A percentile compares a stretch with the other conserved stretches of the same genome.
These are phyloP conservation scores for Frankliniella fusca DNA, from an alignment of 2,888 invertebrate species.

Conservation along the genomic window DNA sequence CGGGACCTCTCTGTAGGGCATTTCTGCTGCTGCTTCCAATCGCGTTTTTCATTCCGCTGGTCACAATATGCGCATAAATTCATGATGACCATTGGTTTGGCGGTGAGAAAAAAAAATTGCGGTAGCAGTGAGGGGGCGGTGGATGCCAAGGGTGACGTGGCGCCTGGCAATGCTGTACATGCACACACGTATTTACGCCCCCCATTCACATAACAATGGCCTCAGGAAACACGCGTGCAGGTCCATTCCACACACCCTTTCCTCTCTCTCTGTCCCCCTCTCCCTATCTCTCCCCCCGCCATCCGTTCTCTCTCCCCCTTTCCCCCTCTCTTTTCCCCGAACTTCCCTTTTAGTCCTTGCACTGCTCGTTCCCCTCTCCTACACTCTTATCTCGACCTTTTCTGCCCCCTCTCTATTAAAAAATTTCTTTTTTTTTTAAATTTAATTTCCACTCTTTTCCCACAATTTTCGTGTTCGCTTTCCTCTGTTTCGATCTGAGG, in stretches of 20 bases:
- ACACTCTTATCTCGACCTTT: not conserved
- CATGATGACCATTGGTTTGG: conserved; percentile 1
- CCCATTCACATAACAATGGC: conserved; percentile 23
- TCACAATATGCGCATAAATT: conserved; percentile 25
- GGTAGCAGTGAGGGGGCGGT: not conserved
- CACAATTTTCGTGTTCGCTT: not conserved
- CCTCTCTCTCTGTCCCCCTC: not conserved
- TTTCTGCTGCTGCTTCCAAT: no score
- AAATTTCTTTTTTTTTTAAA: not conserved
- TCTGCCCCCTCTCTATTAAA: not conserved
- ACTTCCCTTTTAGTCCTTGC: not conserved
- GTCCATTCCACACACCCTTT: conserved; percentile 14
- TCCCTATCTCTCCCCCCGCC: not conserved
- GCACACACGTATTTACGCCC: conserved; percentile 24
- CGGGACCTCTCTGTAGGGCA: no score
- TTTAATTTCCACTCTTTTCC: not conserved
- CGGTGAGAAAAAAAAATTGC: not conserved
- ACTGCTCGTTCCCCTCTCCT: not conserved
- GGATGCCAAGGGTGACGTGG: not conserved
- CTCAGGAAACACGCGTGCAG: conserved; percentile 8
- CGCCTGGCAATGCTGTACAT: not conserved
- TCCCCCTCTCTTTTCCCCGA: not conserved
- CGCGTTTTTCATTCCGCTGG: not conserved
- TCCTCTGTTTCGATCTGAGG: not conserved
- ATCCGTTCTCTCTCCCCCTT: not conserved